Evolutionary conservation across 2,888 invertebrate genomes (phyloP).

Genomic region (Agrochola litura): DNA sequence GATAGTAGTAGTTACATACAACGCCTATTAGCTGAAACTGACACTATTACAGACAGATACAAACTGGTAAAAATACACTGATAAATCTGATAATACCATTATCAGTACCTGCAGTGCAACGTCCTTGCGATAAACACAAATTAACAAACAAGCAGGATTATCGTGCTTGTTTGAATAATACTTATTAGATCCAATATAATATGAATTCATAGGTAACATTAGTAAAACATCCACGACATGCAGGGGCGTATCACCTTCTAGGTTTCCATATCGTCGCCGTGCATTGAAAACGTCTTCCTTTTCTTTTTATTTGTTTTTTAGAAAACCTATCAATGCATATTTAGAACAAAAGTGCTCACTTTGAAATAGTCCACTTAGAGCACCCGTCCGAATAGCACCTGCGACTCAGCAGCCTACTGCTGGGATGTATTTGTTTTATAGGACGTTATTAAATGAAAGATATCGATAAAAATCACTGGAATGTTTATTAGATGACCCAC

Average conservation of each 20-base stretch:
- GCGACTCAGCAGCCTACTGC: no score
- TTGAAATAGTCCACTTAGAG: no score
- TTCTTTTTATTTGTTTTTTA: not conserved
- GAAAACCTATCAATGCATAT: not conserved
- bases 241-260: not conserved
- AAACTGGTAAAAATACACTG: constrained; percentile 12
- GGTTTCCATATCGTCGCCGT: not conserved
- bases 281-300: not conserved
- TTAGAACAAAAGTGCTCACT: not conserved
- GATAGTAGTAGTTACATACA: not conserved
- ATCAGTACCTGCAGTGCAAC: constrained; percentile 26
- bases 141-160: constrained; percentile 3
- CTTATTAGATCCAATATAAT: not conserved
- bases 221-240: not conserved
- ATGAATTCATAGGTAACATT: not conserved
- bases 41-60: constrained; percentile 27
- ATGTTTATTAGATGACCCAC: no score
- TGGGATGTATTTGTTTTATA: no score
- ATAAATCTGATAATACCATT: constrained; percentile 29
- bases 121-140: constrained; percentile 21
- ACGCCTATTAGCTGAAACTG: constrained; percentile 21
- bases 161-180: constrained; percentile 13
- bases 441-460: no score
- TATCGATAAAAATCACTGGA: no score
- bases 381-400: no score